Conservation (phyloP, 2,797 vertebrate genomes). For the Pangasius macronema region DNA sequence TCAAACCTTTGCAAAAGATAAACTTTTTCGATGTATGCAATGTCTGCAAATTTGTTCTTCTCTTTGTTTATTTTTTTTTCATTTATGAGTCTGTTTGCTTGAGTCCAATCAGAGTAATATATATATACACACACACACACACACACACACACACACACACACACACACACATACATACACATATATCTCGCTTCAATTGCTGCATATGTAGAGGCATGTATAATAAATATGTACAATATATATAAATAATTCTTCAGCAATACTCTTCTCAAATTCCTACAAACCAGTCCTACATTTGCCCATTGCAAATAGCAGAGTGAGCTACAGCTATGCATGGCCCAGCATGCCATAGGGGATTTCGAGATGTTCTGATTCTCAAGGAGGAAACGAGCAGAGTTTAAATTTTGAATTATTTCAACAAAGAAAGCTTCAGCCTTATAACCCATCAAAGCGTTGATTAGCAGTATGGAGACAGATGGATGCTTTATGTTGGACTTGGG, state of each 20-base stretch:
- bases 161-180: too few relatives aligned
- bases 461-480: constrained; percentile 6
- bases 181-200: neutral
- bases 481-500: constrained; percentile 16
- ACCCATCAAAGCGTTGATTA: constrained; percentile 31
- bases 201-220: neutral
- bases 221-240: neutral
- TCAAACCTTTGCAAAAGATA: neutral
- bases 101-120: neutral
- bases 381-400: constrained; percentile 52
- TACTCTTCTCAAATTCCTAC: constrained; percentile 8
- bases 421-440: constrained; percentile 23
- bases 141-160: too few relatives aligned
- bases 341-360: constrained; percentile 30
- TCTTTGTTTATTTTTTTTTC: neutral
- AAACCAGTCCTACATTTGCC: constrained; percentile 34
- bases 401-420: constrained; percentile 50
- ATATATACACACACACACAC: too few relatives aligned
- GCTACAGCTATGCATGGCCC: constrained; percentile 13
- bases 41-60: neutral
- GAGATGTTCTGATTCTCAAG: constrained; percentile 34
- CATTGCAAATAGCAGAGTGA: neutral
- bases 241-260: constrained; percentile 3
- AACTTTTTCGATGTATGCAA: neutral
- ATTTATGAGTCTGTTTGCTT: neutral